These are phyloP conservation scores for Panagrolaimus sp. DNA, from an alignment of 1,140 invertebrate genomes.

Conservation along the genomic window DNA sequence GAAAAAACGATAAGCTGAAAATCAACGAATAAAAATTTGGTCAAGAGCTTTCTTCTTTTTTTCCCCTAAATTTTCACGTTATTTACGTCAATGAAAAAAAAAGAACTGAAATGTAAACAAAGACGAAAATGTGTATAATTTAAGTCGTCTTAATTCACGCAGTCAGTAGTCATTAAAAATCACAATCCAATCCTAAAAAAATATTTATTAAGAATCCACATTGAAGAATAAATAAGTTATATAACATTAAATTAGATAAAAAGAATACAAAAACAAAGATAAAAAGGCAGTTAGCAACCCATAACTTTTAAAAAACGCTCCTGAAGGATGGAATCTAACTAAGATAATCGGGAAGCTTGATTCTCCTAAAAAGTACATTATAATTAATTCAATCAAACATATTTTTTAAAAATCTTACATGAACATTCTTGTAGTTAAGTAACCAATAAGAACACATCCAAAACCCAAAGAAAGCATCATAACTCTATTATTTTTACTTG, in stretches of 20 bases:
- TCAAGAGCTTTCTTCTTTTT: no score
- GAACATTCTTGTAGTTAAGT: conserved; percentile 92
- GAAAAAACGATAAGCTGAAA: no score
- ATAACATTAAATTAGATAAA: no score
- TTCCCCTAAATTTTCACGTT: not conserved
- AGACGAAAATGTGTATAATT: not conserved
- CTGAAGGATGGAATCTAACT: not conserved
- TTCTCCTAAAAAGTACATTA: conserved; percentile 61
- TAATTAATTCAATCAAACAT: no score
- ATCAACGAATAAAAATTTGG: no score
- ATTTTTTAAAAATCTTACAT: conserved; percentile 67
- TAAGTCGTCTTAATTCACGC: not conserved
- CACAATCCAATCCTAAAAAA: not conserved
- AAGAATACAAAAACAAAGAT: no score
- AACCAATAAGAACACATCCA: conserved; percentile 83
- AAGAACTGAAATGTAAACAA: not conserved
- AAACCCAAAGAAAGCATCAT: conserved; percentile 85
- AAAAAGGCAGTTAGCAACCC: not conserved
- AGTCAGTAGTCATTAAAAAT: not conserved
- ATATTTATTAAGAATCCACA: not conserved
- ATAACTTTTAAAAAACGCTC: conserved; percentile 21
- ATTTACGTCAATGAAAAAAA: not conserved
- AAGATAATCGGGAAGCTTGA: conserved; percentile 75
- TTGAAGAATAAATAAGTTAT: not conserved
- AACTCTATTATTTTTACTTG: conserved; percentile 83